Conservation (phyloP, 2,888 invertebrate species). For the Hylaea fasciaria region DNA sequence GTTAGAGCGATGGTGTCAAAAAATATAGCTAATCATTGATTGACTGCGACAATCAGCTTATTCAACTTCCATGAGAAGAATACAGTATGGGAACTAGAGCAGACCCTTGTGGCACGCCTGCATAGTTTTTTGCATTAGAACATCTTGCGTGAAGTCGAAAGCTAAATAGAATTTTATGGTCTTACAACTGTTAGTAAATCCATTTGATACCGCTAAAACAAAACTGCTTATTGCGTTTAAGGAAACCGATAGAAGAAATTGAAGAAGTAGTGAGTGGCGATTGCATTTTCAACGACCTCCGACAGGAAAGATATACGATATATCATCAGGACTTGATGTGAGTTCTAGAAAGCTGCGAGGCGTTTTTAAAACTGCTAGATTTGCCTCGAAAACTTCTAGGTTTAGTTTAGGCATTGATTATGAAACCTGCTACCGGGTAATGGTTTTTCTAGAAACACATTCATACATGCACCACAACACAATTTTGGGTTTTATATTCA, state of each 20-base stretch:
- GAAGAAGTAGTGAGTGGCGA: conserved; percentile 50
- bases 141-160: neutral
- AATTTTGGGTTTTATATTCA: too few species aligned
- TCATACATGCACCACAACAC: too few species aligned
- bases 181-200: neutral
- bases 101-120: conserved; percentile 11
- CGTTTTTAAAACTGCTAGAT: too few species aligned
- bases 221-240: conserved; percentile 17
- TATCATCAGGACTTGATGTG: conserved; percentile 75
- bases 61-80: neutral
- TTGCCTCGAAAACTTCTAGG: too few species aligned
- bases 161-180: neutral
- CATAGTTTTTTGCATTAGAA: neutral
- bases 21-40: too few species aligned
- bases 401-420: too few species aligned
- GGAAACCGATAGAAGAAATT: conserved; percentile 44
- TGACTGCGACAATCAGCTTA: too few species aligned
- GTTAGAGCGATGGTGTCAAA: too few species aligned
- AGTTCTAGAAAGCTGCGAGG: conserved; percentile 48
- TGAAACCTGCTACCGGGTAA: too few species aligned
- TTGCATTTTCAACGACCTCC: conserved; percentile 74
- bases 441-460: too few species aligned
- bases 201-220: too few species aligned
- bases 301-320: conserved; percentile 70
- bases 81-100: conserved; percentile 4